A percentile compares a stretch with the other conserved stretches of the same genome.
Evolutionary conservation across 2,888 invertebrate species (phyloP).

Genomic region (Lasioglossum calceatum): DNA sequence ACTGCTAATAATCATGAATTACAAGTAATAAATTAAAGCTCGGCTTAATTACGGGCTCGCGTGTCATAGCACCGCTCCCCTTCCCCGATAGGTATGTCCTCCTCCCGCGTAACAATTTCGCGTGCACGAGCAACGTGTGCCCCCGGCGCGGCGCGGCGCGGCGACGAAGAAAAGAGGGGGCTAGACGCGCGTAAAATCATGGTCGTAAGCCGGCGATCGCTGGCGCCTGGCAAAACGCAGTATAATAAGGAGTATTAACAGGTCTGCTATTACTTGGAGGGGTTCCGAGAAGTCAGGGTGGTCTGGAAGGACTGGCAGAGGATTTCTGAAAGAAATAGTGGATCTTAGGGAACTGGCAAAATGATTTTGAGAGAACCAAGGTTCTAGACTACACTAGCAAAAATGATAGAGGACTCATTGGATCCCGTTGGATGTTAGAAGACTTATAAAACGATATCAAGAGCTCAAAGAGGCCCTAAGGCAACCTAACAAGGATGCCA

Average conservation of each 20-base stretch:
- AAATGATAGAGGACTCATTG: neutral
- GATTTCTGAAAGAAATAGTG: neutral
- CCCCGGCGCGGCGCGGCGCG: too few relatives aligned
- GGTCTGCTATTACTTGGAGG: neutral
- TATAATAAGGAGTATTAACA: conserved; percentile 8
- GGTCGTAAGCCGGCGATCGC: neutral
- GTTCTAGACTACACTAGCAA: neutral
- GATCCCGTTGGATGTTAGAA: neutral
- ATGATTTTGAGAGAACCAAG: neutral
- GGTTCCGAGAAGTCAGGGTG: neutral
- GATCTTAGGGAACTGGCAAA: neutral
- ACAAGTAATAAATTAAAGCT: conserved; percentile 72
- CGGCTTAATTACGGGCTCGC: conserved; percentile 72
- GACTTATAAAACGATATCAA: neutral
- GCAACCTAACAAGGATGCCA: neutral
- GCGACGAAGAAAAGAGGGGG: neutral
- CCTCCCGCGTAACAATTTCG: conserved; percentile 30
- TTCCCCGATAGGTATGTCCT: conserved; percentile 12
- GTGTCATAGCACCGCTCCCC: conserved; percentile 58
- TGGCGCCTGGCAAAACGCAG: conserved; percentile 11
- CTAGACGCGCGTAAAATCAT: neutral
- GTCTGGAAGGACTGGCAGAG: neutral
- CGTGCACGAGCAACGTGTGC: neutral
- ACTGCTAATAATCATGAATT: conserved; percentile 67
- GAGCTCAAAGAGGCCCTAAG: neutral